These are phyloP conservation scores for Leucophenga montana DNA, from an alignment of 2,888 invertebrate genomes.

Conservation along the genomic window DNA sequence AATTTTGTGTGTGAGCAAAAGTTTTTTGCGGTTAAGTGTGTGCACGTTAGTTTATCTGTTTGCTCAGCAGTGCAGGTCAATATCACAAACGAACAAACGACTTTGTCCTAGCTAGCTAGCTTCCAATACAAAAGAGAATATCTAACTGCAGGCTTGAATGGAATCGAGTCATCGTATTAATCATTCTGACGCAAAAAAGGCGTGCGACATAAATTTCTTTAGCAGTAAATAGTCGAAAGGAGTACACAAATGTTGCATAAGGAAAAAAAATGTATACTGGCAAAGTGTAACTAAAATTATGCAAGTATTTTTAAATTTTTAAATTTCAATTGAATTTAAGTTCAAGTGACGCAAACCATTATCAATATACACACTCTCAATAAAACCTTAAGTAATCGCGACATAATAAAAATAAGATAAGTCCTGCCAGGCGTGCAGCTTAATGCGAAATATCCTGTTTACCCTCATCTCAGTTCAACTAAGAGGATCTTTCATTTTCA, in stretches of 20 bases:
- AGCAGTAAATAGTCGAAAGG: not conserved
- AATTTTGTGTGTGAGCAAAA: slow-evolving; percentile 1
- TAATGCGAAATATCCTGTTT: not conserved
- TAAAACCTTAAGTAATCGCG: not conserved
- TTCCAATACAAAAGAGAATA: not conserved
- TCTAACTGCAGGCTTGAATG: not conserved
- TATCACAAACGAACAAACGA: not conserved
- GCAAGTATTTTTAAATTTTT: too few species aligned
- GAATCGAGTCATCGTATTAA: slow-evolving; percentile 9
- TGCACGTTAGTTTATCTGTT: slow-evolving; percentile 20
- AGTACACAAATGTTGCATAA: too few species aligned
- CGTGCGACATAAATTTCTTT: slow-evolving; percentile 18
- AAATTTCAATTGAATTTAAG: too few species aligned
- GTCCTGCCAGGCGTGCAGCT: not conserved
- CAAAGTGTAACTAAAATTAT: too few species aligned
- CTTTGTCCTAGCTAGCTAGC: not conserved
- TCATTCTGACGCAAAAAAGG: slow-evolving; percentile 22
- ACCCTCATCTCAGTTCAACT: not conserved
- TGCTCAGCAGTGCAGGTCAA: slow-evolving; percentile 21
- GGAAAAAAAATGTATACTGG: too few species aligned
- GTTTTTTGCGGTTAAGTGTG: slow-evolving; percentile 10
- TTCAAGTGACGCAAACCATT: not conserved
- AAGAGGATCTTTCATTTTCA: not conserved
- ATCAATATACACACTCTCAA: not conserved
- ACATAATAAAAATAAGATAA: not conserved